Conservation (phyloP, 2,888 invertebrate genomes). For the Hesperia comma region DNA sequence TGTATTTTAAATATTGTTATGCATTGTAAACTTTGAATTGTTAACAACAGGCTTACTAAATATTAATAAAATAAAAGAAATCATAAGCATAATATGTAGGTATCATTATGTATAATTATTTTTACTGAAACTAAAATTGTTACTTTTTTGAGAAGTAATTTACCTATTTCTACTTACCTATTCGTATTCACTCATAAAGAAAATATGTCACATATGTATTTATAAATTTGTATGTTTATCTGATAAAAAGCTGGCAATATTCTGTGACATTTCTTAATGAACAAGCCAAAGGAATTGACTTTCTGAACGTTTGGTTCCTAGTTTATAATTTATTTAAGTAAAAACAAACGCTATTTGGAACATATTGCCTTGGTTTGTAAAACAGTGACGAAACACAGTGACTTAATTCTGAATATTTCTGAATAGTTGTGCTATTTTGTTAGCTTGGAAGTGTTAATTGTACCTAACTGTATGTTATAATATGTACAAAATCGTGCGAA, state of each 20-base stretch:
- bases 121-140: not conserved
- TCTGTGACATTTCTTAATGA: not conserved
- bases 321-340: slow-evolving; percentile 25
- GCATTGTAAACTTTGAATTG: slow-evolving; percentile 5
- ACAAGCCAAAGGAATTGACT: slow-evolving; percentile 32
- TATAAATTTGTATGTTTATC: not conserved
- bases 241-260: not conserved
- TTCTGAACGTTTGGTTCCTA: slow-evolving; percentile 25
- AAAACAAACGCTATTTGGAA: slow-evolving; percentile 5
- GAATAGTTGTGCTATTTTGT: slow-evolving; percentile 39
- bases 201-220: too few relatives aligned
- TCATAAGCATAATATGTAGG: too few relatives aligned
- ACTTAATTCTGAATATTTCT: slow-evolving; percentile 18
- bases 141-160: too few relatives aligned
- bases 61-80: not conserved
- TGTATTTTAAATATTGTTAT: slow-evolving; percentile 8
- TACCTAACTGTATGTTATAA: slow-evolving; percentile 54
- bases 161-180: too few relatives aligned
- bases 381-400: not conserved
- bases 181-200: too few relatives aligned
- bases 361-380: slow-evolving; percentile 32
- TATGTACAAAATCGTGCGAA: slow-evolving; percentile 81
- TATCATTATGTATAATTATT: not conserved
- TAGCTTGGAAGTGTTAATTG: slow-evolving; percentile 54
- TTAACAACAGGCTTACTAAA: not conserved